Evolutionary conservation across 2,797 vertebrate species (phyloP), one percentile per base, ranked within the genome.

Genomic region (Coccyzus lansbergi): DNA sequence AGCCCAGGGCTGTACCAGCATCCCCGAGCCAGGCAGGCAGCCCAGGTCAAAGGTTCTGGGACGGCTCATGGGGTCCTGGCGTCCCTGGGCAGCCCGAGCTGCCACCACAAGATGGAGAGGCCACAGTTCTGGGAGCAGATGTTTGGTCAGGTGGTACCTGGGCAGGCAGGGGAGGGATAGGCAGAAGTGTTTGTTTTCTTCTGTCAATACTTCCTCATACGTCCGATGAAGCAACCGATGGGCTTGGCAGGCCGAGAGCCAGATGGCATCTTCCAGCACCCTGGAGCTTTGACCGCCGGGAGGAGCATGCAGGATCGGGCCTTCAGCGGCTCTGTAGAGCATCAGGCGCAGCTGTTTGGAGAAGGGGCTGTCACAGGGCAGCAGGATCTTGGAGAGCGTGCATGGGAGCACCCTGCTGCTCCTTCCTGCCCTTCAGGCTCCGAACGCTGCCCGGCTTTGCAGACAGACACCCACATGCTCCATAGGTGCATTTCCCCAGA

Each of bases 171-270:
- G 15, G 62, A 88, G 70, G 51, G 12, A 26, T 6, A 68, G 34
- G 44, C 72, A 79, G 72, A 62, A 28, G 10, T 67, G 59, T 88
- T 95, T 94, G 86, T 93, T 94, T 94, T 87, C 62, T 72, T 86
- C 51, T 44, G 44, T 49, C 60, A 65, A 84, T 44, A 82, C 64
- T 88, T 92, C 92, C 88, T 96, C 86, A 88, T 94, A 90, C 31
- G 9, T 92, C 24, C 19, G 64, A 82, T 88, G 83, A 94, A 94
- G 86, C 65, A 63, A 90, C 65, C 12, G 2, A 72, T 64, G 59
- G 42, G 80, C 17, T 86, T 74, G 71, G 44, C 75, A 91, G 79
- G 91, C 89, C 9, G 0, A 1, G 3, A 82, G 84, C 89, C 94
- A 92, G 67, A 64, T 1, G 0, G 55, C 82, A 33, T 51, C 72